These are phyloP conservation scores for Myotis pilosus DNA, from an alignment of 2,797 vertebrate species.

Conservation along the genomic window DNA sequence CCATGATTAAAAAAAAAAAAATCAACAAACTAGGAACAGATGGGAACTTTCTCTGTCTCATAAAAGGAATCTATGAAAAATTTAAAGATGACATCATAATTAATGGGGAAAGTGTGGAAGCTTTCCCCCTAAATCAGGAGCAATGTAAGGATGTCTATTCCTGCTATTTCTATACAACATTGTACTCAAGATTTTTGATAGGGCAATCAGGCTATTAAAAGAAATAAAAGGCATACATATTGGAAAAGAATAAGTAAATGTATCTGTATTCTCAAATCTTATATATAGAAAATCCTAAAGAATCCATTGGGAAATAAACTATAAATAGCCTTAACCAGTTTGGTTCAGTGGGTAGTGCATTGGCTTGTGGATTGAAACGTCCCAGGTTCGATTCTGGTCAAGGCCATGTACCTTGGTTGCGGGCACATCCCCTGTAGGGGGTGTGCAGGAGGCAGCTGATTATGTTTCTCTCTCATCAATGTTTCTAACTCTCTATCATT, in stretches of 20 bases:
- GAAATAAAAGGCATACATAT: not conserved
- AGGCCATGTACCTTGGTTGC: too few species aligned
- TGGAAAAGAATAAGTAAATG: not conserved
- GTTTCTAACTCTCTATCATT: too few species aligned
- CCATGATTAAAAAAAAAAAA: not conserved
- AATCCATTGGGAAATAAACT: not conserved
- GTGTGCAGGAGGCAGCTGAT: too few species aligned
- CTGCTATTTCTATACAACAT: not conserved
- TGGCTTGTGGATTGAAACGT: too few species aligned
- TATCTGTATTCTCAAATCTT: constrained; percentile 6
- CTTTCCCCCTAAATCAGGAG: not conserved
- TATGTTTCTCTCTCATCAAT: too few species aligned
- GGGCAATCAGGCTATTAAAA: not conserved
- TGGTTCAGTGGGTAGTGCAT: too few species aligned
- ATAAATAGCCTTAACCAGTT: not conserved
- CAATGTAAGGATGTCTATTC: not conserved
- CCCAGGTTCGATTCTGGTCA: too few species aligned
- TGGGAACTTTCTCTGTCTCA: too few species aligned
- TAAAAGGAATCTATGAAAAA: too few species aligned
- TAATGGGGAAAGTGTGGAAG: not conserved
- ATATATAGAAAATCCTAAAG: not conserved
- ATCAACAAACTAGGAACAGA: not conserved
- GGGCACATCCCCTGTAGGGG: too few species aligned
- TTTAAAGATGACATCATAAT: not conserved
- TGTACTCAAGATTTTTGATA: not conserved